Percentiles rank a stretch among this genome's conserved stretches.
phyloP scores from a whole-genome alignment of 2,113 vertebrate genomes.

The Otolemur garnettii region DNA sequence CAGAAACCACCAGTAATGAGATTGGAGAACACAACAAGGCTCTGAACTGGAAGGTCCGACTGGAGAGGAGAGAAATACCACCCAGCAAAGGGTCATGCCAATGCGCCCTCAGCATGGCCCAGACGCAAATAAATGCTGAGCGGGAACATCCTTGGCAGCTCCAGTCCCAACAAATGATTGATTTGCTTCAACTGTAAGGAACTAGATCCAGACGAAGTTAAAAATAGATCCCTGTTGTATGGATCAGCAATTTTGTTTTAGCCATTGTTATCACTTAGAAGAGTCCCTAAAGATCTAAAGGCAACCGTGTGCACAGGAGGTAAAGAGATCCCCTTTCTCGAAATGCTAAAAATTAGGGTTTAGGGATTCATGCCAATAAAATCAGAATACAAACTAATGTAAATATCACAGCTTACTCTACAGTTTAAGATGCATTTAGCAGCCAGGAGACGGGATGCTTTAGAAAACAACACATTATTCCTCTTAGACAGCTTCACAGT shows the following conservation, averaged over 20 bases:
- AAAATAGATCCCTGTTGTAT: not conserved
- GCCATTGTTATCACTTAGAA: not conserved
- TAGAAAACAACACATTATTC: not conserved
- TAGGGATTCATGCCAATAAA: slow-evolving; percentile 1
- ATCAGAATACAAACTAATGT: not conserved
- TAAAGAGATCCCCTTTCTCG: not conserved
- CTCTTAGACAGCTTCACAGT: not conserved
- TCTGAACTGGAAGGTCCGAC: not conserved
- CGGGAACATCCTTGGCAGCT: not conserved
- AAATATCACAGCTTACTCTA: not conserved
- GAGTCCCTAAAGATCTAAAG: slow-evolving; percentile 30
- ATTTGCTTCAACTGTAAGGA: not conserved
- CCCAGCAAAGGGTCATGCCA: not conserved
- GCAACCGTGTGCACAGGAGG: not conserved
- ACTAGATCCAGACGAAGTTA: not conserved
- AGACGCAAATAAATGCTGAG: not conserved
- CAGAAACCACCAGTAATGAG: slow-evolving; percentile 24
- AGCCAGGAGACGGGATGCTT: not conserved
- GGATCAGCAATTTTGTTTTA: not conserved
- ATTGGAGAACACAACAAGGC: not conserved
- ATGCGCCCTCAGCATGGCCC: no score
- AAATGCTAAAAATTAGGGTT: slow-evolving; percentile 29
- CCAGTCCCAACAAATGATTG: not conserved
- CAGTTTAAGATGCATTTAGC: not conserved
- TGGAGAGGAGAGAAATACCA: not conserved